phyloP scores from a whole-genome alignment of 2,113 vertebrate genomes.

The Excalfactoria chinensis region DNA sequence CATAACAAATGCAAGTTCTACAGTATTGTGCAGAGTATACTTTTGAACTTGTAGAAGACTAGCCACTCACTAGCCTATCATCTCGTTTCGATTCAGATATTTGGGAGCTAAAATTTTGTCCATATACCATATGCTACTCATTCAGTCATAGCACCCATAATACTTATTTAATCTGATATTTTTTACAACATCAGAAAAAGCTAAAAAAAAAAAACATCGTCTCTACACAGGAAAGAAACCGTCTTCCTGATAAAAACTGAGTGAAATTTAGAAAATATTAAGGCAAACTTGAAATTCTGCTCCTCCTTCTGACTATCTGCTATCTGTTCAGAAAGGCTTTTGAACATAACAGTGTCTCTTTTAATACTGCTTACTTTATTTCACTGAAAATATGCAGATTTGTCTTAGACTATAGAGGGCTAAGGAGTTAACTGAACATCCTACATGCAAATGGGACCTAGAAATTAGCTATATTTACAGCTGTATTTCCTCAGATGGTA shows the following conservation, averaged over 20 bases:
- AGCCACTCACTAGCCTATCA: neutral
- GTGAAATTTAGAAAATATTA: neutral
- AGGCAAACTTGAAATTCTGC: neutral
- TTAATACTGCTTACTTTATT: neutral
- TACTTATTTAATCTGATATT: neutral
- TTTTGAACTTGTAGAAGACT: no score
- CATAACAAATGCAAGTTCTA: no score
- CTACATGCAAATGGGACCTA: neutral
- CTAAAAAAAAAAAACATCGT: neutral
- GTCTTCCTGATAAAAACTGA: neutral
- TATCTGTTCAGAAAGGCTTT: neutral
- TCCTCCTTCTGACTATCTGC: neutral
- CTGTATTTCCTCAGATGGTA: neutral
- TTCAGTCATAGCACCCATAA: no score
- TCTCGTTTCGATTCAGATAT: neutral
- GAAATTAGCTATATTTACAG: neutral
- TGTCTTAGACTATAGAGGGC: neutral
- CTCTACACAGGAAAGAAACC: neutral
- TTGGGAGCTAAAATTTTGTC: neutral
- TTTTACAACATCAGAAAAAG: neutral
- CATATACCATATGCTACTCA: no score
- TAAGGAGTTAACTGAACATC: neutral
- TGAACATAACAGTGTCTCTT: neutral
- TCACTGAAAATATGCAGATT: neutral
- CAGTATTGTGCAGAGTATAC: no score